Conservation (phyloP, 2,888 invertebrate species). For the Enchytraeus crypticus region DNA sequence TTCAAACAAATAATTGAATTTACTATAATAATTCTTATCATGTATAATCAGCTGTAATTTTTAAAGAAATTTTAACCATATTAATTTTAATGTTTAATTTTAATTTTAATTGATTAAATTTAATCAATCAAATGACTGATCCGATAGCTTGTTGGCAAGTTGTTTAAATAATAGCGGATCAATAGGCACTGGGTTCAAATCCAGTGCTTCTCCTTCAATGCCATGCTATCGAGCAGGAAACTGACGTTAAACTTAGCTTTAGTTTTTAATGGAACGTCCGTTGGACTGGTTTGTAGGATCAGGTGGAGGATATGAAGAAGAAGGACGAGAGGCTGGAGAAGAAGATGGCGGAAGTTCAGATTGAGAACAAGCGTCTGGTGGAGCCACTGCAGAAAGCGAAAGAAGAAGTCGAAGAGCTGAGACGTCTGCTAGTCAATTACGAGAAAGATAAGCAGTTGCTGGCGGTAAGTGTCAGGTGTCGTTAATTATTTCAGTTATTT, state of each 20-base stretch:
- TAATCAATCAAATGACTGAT: too few relatives aligned
- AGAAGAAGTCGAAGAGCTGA: slow-evolving; percentile 63
- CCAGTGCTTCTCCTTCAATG: background rate
- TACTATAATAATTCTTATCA: too few relatives aligned
- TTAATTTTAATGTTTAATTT: too few relatives aligned
- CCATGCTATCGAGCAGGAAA: too few relatives aligned
- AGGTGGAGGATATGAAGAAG: slow-evolving; percentile 50
- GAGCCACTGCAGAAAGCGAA: slow-evolving; percentile 64
- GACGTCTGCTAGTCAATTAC: slow-evolving; percentile 70
- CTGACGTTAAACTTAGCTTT: too few relatives aligned
- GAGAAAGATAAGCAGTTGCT: slow-evolving; percentile 73
- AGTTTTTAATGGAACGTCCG: too few relatives aligned
- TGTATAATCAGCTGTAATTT: too few relatives aligned
- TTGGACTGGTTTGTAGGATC: slow-evolving; percentile 39
- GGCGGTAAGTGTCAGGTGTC: slow-evolving; percentile 37
- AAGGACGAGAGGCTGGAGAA: slow-evolving; percentile 70
- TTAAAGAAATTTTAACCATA: too few relatives aligned
- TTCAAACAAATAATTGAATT: too few relatives aligned
- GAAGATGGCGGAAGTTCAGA: slow-evolving; percentile 59
- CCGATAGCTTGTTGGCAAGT: too few relatives aligned
- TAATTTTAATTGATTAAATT: too few relatives aligned
- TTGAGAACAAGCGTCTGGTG: slow-evolving; percentile 65
- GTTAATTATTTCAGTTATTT: background rate
- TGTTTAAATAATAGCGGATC: background rate
- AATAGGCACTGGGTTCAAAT: background rate